phyloP scores from a whole-genome alignment of 2,113 vertebrate genomes.

The Pedetes capensis region DNA sequence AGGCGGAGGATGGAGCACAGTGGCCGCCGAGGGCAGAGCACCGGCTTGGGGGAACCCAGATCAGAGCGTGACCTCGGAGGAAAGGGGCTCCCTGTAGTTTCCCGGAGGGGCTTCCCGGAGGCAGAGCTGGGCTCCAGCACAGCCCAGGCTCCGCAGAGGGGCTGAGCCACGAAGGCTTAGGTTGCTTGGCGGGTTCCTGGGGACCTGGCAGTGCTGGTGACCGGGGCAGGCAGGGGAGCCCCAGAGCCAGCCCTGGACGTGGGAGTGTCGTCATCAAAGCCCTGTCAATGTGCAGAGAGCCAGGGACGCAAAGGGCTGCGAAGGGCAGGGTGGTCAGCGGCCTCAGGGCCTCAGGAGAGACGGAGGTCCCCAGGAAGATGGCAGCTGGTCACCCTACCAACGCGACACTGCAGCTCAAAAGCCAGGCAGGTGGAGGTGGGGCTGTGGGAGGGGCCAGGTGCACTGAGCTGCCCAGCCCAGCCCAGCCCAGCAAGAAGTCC shows the following conservation, averaged over 20 bases:
- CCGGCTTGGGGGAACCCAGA: not conserved
- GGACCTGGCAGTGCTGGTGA: accelerated
- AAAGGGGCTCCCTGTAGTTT: not conserved
- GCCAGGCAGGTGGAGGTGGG: accelerated
- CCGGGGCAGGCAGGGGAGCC: accelerated
- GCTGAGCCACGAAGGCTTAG: not conserved
- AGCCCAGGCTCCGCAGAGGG: not conserved
- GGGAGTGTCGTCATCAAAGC: accelerated
- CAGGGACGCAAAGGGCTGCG: not conserved
- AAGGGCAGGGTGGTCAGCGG: not conserved
- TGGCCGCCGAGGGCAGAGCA: not conserved
- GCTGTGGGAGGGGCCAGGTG: not conserved
- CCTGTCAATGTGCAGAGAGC: too few species aligned
- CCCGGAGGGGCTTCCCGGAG: not conserved
- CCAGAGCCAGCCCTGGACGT: accelerated
- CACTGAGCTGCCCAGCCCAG: not conserved
- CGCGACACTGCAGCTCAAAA: accelerated
- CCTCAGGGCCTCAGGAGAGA: accelerated
- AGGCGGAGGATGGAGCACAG: too few species aligned
- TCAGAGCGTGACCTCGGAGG: not conserved
- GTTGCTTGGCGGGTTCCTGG: not conserved
- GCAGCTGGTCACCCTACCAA: accelerated
- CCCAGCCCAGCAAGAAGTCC: not conserved
- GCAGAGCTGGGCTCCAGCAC: not conserved
- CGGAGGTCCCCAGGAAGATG: not conserved